Conservation (phyloP, 2,113 vertebrate species). For the Oncorhynchus masou region DNA sequence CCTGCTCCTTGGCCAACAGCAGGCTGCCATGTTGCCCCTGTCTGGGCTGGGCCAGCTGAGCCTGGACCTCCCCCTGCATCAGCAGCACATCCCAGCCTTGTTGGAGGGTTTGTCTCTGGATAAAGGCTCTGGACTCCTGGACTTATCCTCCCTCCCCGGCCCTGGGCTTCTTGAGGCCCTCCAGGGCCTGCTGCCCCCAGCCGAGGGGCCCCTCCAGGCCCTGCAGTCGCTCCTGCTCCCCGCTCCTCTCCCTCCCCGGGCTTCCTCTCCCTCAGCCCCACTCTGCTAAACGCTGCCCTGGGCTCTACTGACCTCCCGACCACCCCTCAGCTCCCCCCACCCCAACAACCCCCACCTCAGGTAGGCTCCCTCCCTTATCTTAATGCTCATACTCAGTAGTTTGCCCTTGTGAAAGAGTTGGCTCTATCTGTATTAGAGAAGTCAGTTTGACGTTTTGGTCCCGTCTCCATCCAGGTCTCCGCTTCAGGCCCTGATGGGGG, state of each 20-base stretch:
- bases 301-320: conserved; percentile 70
- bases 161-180: conserved; percentile 78
- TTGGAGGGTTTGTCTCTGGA: conserved; percentile 68
- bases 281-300: conserved; percentile 80
- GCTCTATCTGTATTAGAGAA: conserved; percentile 47
- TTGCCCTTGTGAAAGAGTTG: conserved; percentile 16
- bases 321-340: conserved; percentile 60
- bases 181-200: conserved; percentile 66
- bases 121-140: conserved; percentile 71
- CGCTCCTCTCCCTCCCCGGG: conserved; percentile 67
- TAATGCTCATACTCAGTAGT: conserved; percentile 32
- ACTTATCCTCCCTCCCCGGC: conserved; percentile 75
- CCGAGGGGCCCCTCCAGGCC: conserved; percentile 68
- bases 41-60: conserved; percentile 67
- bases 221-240: conserved; percentile 77
- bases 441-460: not conserved
- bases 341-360: conserved; percentile 70
- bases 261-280: conserved; percentile 82
- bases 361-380: conserved; percentile 46
- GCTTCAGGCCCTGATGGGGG: conserved; percentile 57
- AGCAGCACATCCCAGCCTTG: conserved; percentile 72
- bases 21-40: conserved; percentile 75
- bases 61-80: conserved; percentile 74
- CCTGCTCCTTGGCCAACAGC: conserved; percentile 76
- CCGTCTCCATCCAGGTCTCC: conserved; percentile 18